A percentile compares a stretch with the other conserved stretches of the same genome.
These are phyloP conservation scores for Helicoverpa armigera DNA, from an alignment of 1,140 invertebrate species.

Conservation along the genomic window DNA sequence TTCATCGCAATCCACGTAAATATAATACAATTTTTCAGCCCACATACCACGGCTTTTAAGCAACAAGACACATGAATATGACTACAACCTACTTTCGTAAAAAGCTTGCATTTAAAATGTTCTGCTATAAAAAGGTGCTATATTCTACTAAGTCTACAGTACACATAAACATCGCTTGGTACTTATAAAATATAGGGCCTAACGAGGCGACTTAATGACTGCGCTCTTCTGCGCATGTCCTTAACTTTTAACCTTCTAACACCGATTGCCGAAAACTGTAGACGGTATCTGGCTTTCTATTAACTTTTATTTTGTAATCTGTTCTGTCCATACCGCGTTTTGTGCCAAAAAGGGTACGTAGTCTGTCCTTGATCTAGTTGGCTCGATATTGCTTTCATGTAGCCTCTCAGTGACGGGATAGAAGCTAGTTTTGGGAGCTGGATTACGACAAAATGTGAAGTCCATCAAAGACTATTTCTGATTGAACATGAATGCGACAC, in stretches of 20 bases:
- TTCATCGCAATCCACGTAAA: neutral
- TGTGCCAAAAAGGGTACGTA: constrained; percentile 10
- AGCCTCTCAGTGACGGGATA: neutral
- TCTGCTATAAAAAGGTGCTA: constrained; percentile 15
- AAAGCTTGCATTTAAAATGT: constrained; percentile 29
- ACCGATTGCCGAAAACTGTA: neutral
- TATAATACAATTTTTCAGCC: neutral
- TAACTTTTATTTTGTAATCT: constrained; percentile 13
- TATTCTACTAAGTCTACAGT: neutral
- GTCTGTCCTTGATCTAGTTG: constrained; percentile 21
- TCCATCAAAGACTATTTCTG: too few species aligned
- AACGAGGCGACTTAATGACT: constrained; percentile 22
- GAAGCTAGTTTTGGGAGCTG: neutral
- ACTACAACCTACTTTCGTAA: neutral
- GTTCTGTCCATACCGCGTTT: constrained; percentile 12
- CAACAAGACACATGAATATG: constrained; percentile 1
- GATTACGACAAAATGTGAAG: too few species aligned
- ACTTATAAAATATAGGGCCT: constrained; percentile 36
- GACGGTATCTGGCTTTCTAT: neutral
- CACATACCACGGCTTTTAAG: neutral
- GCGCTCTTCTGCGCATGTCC: constrained; percentile 8
- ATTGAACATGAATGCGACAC: too few species aligned
- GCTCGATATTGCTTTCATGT: constrained; percentile 18
- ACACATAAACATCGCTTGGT: constrained; percentile 11
- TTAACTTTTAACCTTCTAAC: constrained; percentile 1